A percentile compares a stretch with the other conserved stretches of the same genome.
Evolutionary conservation across 2,888 invertebrate genomes (phyloP).

Genomic region (Steinernema hermaphroditum): DNA sequence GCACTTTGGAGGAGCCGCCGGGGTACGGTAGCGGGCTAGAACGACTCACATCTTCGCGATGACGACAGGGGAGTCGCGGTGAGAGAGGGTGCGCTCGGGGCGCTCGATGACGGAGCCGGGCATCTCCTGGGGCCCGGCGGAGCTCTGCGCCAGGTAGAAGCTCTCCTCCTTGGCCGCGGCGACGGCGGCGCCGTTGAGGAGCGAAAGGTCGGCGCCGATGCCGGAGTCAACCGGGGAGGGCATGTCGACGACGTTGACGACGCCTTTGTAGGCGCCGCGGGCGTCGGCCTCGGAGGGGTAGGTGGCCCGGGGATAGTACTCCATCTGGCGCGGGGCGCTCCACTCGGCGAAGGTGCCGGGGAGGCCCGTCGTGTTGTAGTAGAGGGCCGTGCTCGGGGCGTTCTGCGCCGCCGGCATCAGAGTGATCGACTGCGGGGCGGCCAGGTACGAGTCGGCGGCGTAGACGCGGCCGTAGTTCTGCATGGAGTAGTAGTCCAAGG

Average conservation of each 20-base stretch:
- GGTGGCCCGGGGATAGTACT: conserved; percentile 11
- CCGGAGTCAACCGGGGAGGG: conserved; percentile 84
- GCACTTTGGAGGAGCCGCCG: conserved; percentile 8
- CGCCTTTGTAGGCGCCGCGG: conserved; percentile 40
- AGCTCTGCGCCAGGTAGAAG: conserved; percentile 34
- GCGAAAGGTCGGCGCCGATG: conserved; percentile 74
- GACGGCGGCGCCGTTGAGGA: conserved; percentile 39
- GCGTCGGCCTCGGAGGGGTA: conserved; percentile 37
- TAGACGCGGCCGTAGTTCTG: conserved; percentile 39
- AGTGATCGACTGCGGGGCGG: not conserved
- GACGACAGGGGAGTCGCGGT: conserved; percentile 73
- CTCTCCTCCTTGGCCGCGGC: conserved; percentile 51
- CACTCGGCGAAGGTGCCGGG: conserved; percentile 17
- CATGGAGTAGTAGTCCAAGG: conserved; percentile 49
- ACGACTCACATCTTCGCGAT: conserved; percentile 92
- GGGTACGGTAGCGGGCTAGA: not conserved
- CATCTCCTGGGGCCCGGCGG: conserved; percentile 30
- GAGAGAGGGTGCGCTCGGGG: conserved; percentile 36
- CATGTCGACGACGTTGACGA: conserved; percentile 74
- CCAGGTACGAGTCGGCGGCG: conserved; percentile 23
- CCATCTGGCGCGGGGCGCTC: conserved; percentile 12
- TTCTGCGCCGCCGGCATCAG: conserved; percentile 37
- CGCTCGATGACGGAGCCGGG: conserved; percentile 45
- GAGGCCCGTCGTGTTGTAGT: conserved; percentile 28
- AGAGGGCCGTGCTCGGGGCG: conserved; percentile 40